These are phyloP conservation scores for Gnathonemus longibarbis DNA, from an alignment of 2,113 vertebrate species.

Conservation along the genomic window DNA sequence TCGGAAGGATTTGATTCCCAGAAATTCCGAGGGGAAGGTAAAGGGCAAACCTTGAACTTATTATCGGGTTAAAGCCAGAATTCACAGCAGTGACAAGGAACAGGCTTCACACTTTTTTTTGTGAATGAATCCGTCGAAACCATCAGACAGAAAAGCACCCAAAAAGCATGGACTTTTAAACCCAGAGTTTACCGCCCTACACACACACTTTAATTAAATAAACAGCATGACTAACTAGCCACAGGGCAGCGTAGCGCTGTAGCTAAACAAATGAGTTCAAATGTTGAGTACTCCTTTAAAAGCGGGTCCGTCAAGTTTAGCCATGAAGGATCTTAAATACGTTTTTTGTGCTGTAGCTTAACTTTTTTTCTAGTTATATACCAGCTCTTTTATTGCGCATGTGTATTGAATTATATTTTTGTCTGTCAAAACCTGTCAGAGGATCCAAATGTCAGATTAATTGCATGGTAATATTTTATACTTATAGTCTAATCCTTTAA, in stretches of 20 bases:
- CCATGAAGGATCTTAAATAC: not conserved
- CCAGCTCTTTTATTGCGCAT: not conserved
- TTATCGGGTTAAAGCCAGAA: constrained; percentile 33
- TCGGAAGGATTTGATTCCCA: constrained; percentile 40
- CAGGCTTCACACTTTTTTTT: constrained; percentile 16
- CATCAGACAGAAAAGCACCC: not conserved
- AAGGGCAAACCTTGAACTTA: constrained; percentile 46
- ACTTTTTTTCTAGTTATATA: not conserved
- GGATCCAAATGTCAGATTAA: not conserved
- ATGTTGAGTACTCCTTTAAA: not conserved
- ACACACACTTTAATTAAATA: not conserved
- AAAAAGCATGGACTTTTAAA: constrained; percentile 10
- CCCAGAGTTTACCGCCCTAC: not conserved
- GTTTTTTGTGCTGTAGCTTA: not conserved
- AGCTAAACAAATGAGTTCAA: constrained; percentile 2
- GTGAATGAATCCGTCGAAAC: not conserved
- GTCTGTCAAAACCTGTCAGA: not conserved
- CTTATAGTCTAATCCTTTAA: not conserved
- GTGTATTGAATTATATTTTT: constrained; percentile 1
- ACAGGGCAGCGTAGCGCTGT: not conserved
- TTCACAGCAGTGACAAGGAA: constrained; percentile 20
- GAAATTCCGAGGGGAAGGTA: constrained; percentile 28
- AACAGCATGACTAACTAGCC: not conserved
- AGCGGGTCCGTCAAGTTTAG: not conserved
- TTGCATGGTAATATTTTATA: not conserved